These are phyloP conservation scores for Junco hyemalis DNA, from an alignment of 2,113 vertebrate species.

Conservation along the genomic window DNA sequence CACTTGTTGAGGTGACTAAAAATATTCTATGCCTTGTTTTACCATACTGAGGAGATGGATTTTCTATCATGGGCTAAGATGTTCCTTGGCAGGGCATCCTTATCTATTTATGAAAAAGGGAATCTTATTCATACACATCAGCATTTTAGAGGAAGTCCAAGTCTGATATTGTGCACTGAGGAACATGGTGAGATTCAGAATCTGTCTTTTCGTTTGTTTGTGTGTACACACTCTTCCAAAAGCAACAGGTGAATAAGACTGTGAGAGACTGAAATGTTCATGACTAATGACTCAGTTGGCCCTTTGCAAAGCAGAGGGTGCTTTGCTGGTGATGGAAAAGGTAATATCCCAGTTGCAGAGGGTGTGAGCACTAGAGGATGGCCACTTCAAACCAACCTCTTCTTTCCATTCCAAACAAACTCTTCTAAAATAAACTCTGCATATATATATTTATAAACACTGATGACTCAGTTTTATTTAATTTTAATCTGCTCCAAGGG, in stretches of 20 bases:
- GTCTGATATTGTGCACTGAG: not conserved
- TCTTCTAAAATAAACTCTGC: not conserved
- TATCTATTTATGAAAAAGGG: not conserved
- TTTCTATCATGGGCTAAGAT: not conserved
- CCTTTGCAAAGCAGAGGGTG: not conserved
- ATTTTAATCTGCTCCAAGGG: not conserved
- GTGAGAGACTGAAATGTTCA: not conserved
- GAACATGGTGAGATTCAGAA: not conserved
- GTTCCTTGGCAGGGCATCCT: not conserved
- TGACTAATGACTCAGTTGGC: not conserved
- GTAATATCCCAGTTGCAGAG: not conserved
- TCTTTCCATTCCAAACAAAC: not conserved
- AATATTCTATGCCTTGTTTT: not conserved
- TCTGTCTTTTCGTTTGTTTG: not conserved
- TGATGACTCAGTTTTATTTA: not conserved
- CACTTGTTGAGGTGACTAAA: not conserved
- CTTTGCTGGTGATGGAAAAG: not conserved
- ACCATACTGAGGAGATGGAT: not conserved
- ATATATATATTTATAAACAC: not conserved
- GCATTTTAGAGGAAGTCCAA: not conserved
- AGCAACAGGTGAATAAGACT: not conserved
- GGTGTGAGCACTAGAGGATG: not conserved
- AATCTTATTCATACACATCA: not conserved
- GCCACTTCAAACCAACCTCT: rapidly evolving
- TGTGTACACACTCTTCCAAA: not conserved